These are phyloP conservation scores for Eulacestoma nigropectus DNA, from an alignment of 2,113 vertebrate genomes.

Conservation along the genomic window DNA sequence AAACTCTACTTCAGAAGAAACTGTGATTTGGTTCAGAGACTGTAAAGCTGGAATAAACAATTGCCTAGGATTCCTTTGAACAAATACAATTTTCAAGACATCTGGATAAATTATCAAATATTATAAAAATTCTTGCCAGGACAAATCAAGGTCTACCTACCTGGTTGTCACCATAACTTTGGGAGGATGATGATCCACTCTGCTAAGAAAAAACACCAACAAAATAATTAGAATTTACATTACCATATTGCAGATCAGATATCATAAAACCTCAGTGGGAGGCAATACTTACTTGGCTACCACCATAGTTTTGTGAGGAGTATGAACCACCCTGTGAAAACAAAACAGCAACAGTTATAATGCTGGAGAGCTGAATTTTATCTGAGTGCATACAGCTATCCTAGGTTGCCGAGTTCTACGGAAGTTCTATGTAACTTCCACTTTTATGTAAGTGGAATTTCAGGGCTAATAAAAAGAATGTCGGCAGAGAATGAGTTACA, in stretches of 20 bases:
- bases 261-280: neutral
- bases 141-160: neutral
- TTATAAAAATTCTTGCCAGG: neutral
- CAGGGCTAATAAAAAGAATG: neutral
- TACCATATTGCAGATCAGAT: neutral
- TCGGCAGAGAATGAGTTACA: neutral
- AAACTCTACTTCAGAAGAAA: neutral
- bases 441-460: neutral
- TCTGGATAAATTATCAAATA: neutral
- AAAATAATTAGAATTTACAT: neutral
- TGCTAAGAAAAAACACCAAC: neutral
- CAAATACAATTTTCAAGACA: neutral
- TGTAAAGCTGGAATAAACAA: neutral
- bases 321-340: neutral
- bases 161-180: conserved; percentile 13
- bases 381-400: neutral
- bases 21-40: neutral
- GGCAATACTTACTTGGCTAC: conserved; percentile 6
- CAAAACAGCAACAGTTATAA: neutral
- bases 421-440: neutral
- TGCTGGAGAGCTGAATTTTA: neutral
- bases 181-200: conserved; percentile 17
- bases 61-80: neutral
- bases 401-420: neutral
- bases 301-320: neutral